phyloP scores from a whole-genome alignment of 2,797 vertebrate genomes.

The Coccyzus lansbergi region DNA sequence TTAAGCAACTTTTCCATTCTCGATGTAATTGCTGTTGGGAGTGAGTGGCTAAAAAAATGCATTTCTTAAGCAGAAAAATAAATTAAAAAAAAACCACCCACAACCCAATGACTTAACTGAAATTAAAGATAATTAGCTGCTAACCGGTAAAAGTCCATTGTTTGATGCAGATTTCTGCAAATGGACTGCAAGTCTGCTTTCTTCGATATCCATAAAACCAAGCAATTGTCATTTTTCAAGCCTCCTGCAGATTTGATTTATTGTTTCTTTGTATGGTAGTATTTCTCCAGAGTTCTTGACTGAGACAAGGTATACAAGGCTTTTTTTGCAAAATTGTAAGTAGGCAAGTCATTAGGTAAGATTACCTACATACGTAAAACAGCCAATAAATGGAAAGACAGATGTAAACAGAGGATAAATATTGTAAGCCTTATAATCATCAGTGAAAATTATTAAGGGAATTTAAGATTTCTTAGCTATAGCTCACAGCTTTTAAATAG shows the following conservation, averaged over 20 bases:
- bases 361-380: neutral
- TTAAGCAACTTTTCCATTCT: neutral
- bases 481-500: neutral
- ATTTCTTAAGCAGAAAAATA: neutral
- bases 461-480: neutral
- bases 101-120: neutral
- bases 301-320: neutral
- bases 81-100: neutral
- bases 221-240: neutral
- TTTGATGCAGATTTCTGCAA: neutral
- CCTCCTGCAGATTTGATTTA: neutral
- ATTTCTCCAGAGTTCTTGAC: neutral
- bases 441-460: neutral
- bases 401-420: neutral
- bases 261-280: neutral
- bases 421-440: neutral
- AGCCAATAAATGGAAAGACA: neutral
- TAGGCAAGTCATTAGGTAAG: neutral
- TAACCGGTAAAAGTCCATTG: neutral
- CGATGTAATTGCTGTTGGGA: neutral
- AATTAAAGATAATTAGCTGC: neutral
- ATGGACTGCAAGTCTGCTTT: neutral
- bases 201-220: neutral
- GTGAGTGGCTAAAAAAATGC: neutral
- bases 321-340: neutral